These are phyloP conservation scores for Gymnodraco acuticeps DNA, from an alignment of 2,797 vertebrate species.

Conservation along the genomic window DNA sequence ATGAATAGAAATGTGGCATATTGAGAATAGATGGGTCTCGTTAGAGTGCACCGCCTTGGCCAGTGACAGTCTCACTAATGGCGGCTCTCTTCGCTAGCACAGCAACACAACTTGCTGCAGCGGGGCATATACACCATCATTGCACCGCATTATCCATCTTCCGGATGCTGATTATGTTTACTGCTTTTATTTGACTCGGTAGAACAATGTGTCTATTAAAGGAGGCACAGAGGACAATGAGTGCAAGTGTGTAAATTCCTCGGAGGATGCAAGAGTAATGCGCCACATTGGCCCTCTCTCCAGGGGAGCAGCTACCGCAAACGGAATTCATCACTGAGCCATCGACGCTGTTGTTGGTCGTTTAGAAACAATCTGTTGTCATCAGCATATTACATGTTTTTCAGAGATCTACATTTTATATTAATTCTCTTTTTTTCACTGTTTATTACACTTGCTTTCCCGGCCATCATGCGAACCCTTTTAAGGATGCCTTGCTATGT, in stretches of 20 bases:
- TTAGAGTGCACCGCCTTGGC: slow-evolving; percentile 79
- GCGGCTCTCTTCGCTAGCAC: slow-evolving; percentile 42
- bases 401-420: not conserved
- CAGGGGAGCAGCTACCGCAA: slow-evolving; percentile 47
- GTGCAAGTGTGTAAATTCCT: slow-evolving; percentile 40
- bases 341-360: slow-evolving; percentile 36
- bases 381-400: slow-evolving; percentile 27
- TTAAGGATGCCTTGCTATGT: not conserved
- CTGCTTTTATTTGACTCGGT: slow-evolving; percentile 52
- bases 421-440: not conserved
- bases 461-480: not conserved
- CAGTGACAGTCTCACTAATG: slow-evolving; percentile 65
- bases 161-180: slow-evolving; percentile 57
- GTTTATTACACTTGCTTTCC: not conserved
- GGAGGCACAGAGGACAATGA: slow-evolving; percentile 49
- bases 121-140: slow-evolving; percentile 34
- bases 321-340: slow-evolving; percentile 67
- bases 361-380: slow-evolving; percentile 41
- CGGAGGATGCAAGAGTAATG: slow-evolving; percentile 42
- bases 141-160: slow-evolving; percentile 57
- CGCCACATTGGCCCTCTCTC: slow-evolving; percentile 40
- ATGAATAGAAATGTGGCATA: slow-evolving; percentile 93
- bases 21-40: slow-evolving; percentile 90
- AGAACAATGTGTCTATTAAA: slow-evolving; percentile 57
- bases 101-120: slow-evolving; percentile 38